phyloP scores from a whole-genome alignment of 2,113 vertebrate genomes.

The Brienomyrus brachyistius region DNA sequence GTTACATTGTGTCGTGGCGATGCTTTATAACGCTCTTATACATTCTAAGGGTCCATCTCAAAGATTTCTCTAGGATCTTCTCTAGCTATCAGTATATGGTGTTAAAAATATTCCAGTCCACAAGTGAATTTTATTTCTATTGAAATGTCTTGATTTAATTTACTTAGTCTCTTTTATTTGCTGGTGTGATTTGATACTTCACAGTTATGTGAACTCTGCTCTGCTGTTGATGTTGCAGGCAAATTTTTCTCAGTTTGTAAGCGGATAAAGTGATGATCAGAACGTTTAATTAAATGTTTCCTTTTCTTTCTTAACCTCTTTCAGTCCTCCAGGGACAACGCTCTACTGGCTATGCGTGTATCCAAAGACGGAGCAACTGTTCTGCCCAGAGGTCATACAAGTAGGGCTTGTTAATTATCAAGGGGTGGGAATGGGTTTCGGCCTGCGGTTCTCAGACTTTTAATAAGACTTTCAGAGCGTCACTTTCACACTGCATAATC shows the following conservation, averaged over 20 bases:
- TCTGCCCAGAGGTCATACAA: conserved; percentile 29
- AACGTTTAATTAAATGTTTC: neutral
- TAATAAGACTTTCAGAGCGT: neutral
- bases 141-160: neutral
- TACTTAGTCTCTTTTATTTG: neutral
- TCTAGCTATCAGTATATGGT: neutral
- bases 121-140: neutral
- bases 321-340: conserved; percentile 20
- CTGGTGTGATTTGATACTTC: neutral
- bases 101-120: neutral
- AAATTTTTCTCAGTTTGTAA: neutral
- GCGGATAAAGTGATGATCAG: neutral
- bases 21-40: neutral
- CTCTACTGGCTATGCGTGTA: conserved; percentile 15
- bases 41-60: neutral
- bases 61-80: neutral
- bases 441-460: neutral
- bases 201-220: neutral
- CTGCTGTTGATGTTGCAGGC: neutral
- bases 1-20: neutral
- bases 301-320: conserved; percentile 5
- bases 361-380: conserved; percentile 24
- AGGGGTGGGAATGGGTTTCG: neutral
- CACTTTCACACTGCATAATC: neutral
- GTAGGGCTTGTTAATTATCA: conserved; percentile 25